These are phyloP conservation scores for Eupithecia tripunctaria DNA, from an alignment of 2,888 invertebrate genomes.

Conservation along the genomic window DNA sequence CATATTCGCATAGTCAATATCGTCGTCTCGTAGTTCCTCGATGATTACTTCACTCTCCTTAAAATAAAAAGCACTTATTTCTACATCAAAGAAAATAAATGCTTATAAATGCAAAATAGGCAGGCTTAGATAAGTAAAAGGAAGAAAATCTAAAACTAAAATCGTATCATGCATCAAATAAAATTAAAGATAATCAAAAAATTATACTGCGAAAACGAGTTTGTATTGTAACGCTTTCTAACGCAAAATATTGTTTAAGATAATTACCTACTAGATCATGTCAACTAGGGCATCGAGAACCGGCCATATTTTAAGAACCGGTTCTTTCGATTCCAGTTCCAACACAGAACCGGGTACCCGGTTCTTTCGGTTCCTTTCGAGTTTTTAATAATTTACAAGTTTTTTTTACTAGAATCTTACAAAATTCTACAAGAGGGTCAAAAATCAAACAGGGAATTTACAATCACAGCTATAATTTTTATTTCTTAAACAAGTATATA, in stretches of 20 bases:
- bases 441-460: no score
- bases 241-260: not conserved
- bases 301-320: no score
- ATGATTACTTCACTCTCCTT: constrained; percentile 82
- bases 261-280: not conserved
- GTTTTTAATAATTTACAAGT: no score
- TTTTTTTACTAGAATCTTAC: no score
- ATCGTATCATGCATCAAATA: constrained; percentile 12
- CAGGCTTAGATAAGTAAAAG: constrained; percentile 61
- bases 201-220: not conserved
- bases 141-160: not conserved
- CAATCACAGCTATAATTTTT: no score
- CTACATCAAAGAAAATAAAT: constrained; percentile 66
- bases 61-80: constrained; percentile 81
- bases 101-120: constrained; percentile 74
- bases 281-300: no score
- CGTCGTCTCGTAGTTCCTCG: constrained; percentile 81
- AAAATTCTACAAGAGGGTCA: no score
- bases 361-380: no score
- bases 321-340: no score
- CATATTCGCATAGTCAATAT: constrained; percentile 78
- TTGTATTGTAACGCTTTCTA: not conserved
- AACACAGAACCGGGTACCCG: no score
- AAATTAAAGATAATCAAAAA: not conserved
- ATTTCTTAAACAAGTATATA: no score